Conservation (phyloP, 2,888 invertebrate genomes). For the Tetrapedia diversipes region DNA sequence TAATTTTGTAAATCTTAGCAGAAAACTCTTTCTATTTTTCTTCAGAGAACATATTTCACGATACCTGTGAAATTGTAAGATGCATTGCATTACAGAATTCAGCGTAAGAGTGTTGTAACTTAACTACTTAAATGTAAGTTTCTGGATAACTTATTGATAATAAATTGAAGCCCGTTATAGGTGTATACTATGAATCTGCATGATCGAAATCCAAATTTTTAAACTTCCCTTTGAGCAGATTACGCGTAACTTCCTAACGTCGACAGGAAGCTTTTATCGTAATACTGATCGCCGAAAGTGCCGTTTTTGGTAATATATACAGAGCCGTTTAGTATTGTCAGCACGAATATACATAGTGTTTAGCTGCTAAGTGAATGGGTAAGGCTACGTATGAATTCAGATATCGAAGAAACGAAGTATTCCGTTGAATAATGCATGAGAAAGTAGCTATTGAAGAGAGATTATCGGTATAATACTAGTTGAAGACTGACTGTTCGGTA, state of each 20-base stretch:
- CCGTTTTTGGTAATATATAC: neutral
- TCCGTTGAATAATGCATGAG: neutral
- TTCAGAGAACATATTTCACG: neutral
- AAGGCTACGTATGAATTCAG: neutral
- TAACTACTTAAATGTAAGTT: neutral
- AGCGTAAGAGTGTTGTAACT: too few species aligned
- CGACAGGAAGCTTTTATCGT: neutral
- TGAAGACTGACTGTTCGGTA: neutral
- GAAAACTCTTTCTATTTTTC: neutral
- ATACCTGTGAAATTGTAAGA: too few species aligned
- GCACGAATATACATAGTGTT: neutral
- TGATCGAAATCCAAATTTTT: neutral
- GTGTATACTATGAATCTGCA: neutral
- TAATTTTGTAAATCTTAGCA: too few species aligned
- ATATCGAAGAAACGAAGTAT: neutral
- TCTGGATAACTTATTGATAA: neutral
- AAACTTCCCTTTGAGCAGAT: neutral
- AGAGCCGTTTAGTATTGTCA: neutral
- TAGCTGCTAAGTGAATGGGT: neutral
- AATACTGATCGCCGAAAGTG: neutral
- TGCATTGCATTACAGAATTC: too few species aligned
- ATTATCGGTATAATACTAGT: neutral
- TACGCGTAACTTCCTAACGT: neutral
- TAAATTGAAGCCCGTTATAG: neutral
- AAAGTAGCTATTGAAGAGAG: neutral